Evolutionary conservation across 2,797 vertebrate genomes (phyloP), one percentile per base, ranked within the genome.

Genomic region (Phylloscopus collybita): DNA sequence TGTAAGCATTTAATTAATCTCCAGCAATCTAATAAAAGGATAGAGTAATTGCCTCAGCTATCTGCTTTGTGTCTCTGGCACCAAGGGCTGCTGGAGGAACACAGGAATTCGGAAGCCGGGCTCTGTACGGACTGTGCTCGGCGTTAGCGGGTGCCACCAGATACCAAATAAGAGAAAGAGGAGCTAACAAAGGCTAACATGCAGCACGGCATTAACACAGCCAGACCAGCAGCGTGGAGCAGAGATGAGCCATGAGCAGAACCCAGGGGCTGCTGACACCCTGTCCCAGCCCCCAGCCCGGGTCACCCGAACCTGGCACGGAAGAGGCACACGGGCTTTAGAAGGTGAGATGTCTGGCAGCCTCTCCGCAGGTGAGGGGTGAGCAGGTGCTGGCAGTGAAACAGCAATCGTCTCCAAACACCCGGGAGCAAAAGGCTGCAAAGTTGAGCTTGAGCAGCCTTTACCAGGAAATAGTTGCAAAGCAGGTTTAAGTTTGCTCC

Each of bases 1-100:
- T 71, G 82, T 92, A 93, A 95, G 94, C 92, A 78, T 94, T 96
- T 93, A 96, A 95, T 95, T 96, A 93, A 95, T 95, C 93, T 91
- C 72, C 44, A 82, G 81, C 86, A 95, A 93, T 92, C 92, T 95
- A 93, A 94, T 95, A 92, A 92, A 92, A 87, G 86, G 88, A 92
- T 80, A 34, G 86, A 89, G 71, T 92, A 94, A 97, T 82, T 95
- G 92, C 81, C 86, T 89, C 75, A 95, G 84, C 91, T 89, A 94
- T 93, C 81, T 93, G 93, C 80, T 88, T 95, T 81, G 69, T 50
- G 81, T 84, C 82, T 95, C 86, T 92, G 84, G 86, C 88, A 91
- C 26, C 17, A 27, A n/a, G 57, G 78, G 45, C 79, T 89, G 64
- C 86, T 71, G 86, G 86, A 93, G 71, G 70, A 76, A 79, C 32